Percentiles rank a stretch among this genome's conserved stretches.
Evolutionary conservation across 1,140 invertebrate genomes (phyloP).

Genomic region (fruit fly (Drosophila melanogaster)): DNA sequence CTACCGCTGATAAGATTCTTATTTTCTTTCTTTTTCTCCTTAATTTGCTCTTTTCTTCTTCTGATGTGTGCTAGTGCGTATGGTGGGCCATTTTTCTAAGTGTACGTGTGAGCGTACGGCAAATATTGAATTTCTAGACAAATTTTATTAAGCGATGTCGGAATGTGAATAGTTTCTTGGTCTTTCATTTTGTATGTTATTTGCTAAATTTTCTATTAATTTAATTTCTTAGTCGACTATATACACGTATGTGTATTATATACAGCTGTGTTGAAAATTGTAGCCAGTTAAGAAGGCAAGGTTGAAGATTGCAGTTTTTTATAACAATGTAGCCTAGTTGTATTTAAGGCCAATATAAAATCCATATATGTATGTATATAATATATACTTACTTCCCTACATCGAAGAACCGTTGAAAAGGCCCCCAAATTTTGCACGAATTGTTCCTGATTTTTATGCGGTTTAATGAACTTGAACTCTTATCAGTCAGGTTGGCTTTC

Average conservation of each 20-base stretch:
- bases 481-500: conserved; percentile 61
- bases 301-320: neutral
- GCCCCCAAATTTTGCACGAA: conserved; percentile 24
- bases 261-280: neutral
- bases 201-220: conserved; percentile 26
- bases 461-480: conserved; percentile 73
- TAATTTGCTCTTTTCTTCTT: conserved; percentile 31
- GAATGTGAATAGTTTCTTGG: conserved; percentile 29
- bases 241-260: neutral
- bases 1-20: conserved; percentile 67
- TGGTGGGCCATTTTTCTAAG: neutral
- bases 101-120: conserved; percentile 18
- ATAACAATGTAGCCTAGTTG: neutral
- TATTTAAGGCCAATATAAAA: neutral
- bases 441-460: conserved; percentile 42
- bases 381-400: neutral
- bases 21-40: conserved; percentile 50
- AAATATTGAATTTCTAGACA: conserved; percentile 53
- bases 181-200: conserved; percentile 14
- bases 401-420: conserved; percentile 4
- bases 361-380: neutral
- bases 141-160: conserved; percentile 41
- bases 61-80: conserved; percentile 42
- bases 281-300: neutral
- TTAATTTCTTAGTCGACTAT: neutral